phyloP scores from a whole-genome alignment of 2,797 vertebrate species.

The Acanthopagrus latus region DNA sequence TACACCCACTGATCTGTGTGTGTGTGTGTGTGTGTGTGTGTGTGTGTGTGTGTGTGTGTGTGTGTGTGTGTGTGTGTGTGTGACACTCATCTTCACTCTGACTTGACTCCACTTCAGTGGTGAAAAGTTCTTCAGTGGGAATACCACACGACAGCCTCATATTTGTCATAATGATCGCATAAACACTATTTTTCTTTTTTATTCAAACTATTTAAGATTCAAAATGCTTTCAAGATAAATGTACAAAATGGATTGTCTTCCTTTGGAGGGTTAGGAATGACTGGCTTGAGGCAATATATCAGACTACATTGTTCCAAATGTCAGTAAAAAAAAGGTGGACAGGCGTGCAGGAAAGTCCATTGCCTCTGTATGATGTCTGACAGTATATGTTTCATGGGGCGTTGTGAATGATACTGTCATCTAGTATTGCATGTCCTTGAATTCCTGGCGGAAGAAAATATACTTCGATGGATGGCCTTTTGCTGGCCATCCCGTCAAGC shows the following conservation, averaged over 20 bases:
- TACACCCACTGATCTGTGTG: slow-evolving; percentile 46
- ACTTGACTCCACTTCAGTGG: slow-evolving; percentile 52
- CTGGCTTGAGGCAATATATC: neutral
- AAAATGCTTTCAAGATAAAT: slow-evolving; percentile 14
- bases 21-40: slow-evolving; percentile 11
- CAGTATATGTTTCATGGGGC: slow-evolving; percentile 19
- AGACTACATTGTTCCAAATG: slow-evolving; percentile 12
- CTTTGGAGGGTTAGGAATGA: neutral
- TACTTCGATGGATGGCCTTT: slow-evolving; percentile 52
- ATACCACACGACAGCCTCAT: slow-evolving; percentile 33
- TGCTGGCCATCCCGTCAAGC: slow-evolving; percentile 31
- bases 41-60: slow-evolving; percentile 4
- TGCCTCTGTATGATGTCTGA: slow-evolving; percentile 6
- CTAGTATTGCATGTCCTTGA: slow-evolving; percentile 21
- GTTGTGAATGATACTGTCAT: slow-evolving; percentile 26
- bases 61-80: neutral
- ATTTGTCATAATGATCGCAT: slow-evolving; percentile 24
- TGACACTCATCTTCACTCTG: slow-evolving; percentile 50
- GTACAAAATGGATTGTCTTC: neutral
- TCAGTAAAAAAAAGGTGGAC: neutral
- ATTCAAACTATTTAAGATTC: neutral
- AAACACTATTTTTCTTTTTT: slow-evolving; percentile 5
- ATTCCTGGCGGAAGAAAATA: slow-evolving; percentile 24
- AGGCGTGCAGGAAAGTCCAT: neutral
- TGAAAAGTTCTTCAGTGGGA: slow-evolving; percentile 34